Evolutionary conservation across 2,888 invertebrate genomes (phyloP).

Genomic region (Merodon equestris): DNA sequence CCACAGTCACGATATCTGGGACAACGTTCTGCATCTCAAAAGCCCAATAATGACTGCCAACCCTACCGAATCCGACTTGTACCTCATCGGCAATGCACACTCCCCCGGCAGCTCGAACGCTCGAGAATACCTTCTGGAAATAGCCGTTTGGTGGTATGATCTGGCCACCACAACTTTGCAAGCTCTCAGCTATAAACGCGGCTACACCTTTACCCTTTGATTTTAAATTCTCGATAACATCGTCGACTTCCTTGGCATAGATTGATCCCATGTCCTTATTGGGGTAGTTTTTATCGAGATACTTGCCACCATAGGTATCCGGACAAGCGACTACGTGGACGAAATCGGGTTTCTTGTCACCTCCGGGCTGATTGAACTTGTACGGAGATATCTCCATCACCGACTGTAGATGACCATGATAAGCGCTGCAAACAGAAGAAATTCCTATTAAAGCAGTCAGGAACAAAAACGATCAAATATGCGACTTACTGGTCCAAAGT

Average conservation of each 20-base stretch:
- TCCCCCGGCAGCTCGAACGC: slow-evolving; percentile 92
- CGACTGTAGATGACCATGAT: slow-evolving; percentile 98
- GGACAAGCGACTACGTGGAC: slow-evolving; percentile 95
- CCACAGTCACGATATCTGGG: slow-evolving; percentile 98
- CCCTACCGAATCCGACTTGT: slow-evolving; percentile 98
- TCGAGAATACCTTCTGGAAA: slow-evolving; percentile 87
- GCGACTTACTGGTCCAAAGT: slow-evolving; percentile 98
- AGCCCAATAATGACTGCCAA: slow-evolving; percentile 98
- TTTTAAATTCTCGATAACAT: slow-evolving; percentile 84
- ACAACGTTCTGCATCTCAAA: slow-evolving; percentile 94
- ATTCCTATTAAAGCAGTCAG: background rate
- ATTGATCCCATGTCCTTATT: slow-evolving; percentile 84
- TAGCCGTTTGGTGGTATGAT: slow-evolving; percentile 95
- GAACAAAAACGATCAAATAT: slow-evolving; percentile 20
- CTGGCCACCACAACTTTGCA: slow-evolving; percentile 99
- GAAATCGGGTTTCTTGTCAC: slow-evolving; percentile 89
- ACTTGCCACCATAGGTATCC: slow-evolving; percentile 95
- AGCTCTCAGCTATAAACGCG: slow-evolving; percentile 96
- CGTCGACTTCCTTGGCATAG: slow-evolving; percentile 92
- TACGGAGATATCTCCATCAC: slow-evolving; percentile 99
- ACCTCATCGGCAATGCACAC: slow-evolving; percentile 99
- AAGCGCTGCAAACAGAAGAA: slow-evolving; percentile 87
- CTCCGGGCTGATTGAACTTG: slow-evolving; percentile 95
- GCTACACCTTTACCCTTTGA: slow-evolving; percentile 86
- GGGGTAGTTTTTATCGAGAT: slow-evolving; percentile 82